Evolutionary conservation across 1,140 invertebrate genomes (phyloP).

Genomic region (Lucilia sericata): DNA sequence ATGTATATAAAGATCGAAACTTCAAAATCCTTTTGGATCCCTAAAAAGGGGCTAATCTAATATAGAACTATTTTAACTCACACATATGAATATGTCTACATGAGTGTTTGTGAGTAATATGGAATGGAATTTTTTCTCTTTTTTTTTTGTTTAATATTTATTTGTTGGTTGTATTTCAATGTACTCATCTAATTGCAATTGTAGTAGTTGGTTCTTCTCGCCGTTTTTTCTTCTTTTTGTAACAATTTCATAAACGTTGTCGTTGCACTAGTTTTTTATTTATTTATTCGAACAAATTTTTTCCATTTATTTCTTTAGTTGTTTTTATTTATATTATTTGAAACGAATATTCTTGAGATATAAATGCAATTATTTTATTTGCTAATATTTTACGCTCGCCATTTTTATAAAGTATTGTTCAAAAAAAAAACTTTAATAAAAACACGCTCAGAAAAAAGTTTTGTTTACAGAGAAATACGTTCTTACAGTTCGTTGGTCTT

Average conservation of each 20-base stretch:
- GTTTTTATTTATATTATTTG: neutral
- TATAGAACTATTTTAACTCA: neutral
- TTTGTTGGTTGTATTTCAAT: neutral
- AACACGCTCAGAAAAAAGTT: conserved; percentile 2
- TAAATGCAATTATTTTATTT: neutral
- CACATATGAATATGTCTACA: neutral
- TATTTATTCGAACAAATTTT: neutral
- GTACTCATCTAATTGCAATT: neutral
- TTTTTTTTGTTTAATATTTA: neutral
- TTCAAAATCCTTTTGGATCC: too few relatives aligned
- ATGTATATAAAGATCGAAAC: too few relatives aligned
- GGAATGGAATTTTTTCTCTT: neutral
- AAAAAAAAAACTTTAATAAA: neutral
- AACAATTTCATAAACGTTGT: neutral
- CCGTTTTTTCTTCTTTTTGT: neutral
- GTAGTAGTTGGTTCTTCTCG: neutral
- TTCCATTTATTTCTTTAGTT: neutral
- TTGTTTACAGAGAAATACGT: neutral
- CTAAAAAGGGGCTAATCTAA: too few relatives aligned
- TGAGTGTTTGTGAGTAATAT: neutral
- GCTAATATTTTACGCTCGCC: neutral
- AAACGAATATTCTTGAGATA: neutral
- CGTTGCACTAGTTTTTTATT: neutral
- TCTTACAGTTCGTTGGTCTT: conserved; percentile 5
- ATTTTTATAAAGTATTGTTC: neutral